Base-by-base conservation (phyloP, 2,888 invertebrate genomes). In the Cyaniris semiargus region DNA sequence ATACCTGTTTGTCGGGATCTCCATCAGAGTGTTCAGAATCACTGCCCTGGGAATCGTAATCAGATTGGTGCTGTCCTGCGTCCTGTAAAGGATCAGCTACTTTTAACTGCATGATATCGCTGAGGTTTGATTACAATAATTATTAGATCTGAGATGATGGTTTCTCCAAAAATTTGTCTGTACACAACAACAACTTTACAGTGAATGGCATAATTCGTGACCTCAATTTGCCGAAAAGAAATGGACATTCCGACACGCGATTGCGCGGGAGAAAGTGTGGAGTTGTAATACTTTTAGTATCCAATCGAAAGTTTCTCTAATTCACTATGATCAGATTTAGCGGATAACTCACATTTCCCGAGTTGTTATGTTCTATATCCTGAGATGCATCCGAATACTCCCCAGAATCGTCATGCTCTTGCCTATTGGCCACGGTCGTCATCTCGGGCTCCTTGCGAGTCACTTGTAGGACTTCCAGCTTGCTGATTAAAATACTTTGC, bases 1-100 rank as follows among this genome's bases (percentile, higher is more conserved):
- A 88, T 87, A 95, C 96, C 95, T 97, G 96, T 75, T 95, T 96
- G 86, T 97, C 97, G 0, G 96, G 96, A 87, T 96, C 96, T 78
- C 96, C 91, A 82, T 96, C 96, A 80, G 95, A 95, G 84, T 90
- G 95, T 72, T 95, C 94, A 78, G 94, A 91, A 70, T 93, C 92
- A 80, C 94, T 95, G 15, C 90, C 93, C 71, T 89, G 90, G 1
- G 95, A 95, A 79, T 94, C 95, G 83, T 94, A 94, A 80, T 94
- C 94, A 0, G 94, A 94, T 80, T 92, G 93, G 1, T 85, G 89
- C 56, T 87, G 90, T 1, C 83, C 90, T 60, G 84, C 90, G 81
- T 94, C 94, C 94, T 94, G 93, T 80, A 93, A 93, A 85, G 86
- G 86, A 81, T 86, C 89, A 82, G 87, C 89, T 78, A 93, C 92